Percentiles rank a stretch among this genome's conserved stretches.
Evolutionary conservation across 2,113 vertebrate genomes (phyloP).

Genomic region (Myocastor coypus): DNA sequence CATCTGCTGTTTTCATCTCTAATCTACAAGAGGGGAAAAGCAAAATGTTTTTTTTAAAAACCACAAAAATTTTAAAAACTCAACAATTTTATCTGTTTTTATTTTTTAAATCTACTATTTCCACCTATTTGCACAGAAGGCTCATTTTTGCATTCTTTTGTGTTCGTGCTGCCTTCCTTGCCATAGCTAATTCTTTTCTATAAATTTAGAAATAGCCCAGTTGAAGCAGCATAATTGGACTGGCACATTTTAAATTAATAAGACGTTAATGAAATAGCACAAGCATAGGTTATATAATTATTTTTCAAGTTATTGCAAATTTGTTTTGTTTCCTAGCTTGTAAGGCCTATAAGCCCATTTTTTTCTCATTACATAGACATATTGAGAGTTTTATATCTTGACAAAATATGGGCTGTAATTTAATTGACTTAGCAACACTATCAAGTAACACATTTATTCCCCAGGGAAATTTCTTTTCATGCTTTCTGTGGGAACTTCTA

Average conservation of each 20-base stretch:
- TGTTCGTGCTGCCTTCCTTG: not conserved
- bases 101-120: not conserved
- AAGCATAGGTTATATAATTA: not conserved
- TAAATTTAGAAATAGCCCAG: not conserved
- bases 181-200: not conserved
- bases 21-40: not conserved
- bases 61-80: not conserved
- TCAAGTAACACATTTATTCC: conserved; percentile 80
- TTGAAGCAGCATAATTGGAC: not conserved
- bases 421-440: conserved; percentile 76
- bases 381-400: conserved; percentile 72
- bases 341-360: conserved; percentile 64
- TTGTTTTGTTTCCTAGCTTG: conserved; percentile 75
- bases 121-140: not conserved
- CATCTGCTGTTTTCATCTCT: not conserved
- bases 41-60: not conserved
- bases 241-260: conserved; percentile 63
- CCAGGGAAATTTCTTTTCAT: conserved; percentile 83
- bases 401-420: conserved; percentile 76
- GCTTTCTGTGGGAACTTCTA: conserved; percentile 80
- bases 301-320: conserved; percentile 56
- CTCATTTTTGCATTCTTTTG: not conserved
- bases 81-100: not conserved
- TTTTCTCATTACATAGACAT: conserved; percentile 75
- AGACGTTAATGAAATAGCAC: conserved; percentile 23